Evolutionary conservation across 1,140 invertebrate species (phyloP).

Genomic region (Drosophila persimilis): DNA sequence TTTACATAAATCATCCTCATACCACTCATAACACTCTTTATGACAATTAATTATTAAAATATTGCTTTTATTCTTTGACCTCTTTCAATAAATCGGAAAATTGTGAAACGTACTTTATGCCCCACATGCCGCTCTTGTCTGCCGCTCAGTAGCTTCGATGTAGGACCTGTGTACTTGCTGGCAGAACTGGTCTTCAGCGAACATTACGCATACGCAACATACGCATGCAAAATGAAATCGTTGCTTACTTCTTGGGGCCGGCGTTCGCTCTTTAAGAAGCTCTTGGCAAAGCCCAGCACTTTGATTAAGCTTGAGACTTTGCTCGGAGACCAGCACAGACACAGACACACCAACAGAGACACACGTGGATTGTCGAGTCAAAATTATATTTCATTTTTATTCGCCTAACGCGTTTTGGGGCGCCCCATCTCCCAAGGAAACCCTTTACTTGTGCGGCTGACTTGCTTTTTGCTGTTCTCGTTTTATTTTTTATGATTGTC

Average conservation of each 20-base stretch:
- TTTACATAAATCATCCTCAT: no score
- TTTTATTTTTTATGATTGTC: conserved; percentile 71
- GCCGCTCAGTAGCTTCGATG: no score
- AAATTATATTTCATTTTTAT: conserved; percentile 75
- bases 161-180: no score
- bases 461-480: conserved; percentile 12
- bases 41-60: no score
- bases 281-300: conserved; percentile 30
- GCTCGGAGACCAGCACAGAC: conserved; percentile 15
- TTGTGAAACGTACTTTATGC: no score
- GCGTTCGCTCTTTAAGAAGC: conserved; percentile 20
- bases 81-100: no score
- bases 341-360: conserved; percentile 13
- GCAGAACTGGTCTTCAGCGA: not conserved
- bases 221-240: not conserved
- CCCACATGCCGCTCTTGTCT: no score
- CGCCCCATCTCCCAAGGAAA: conserved; percentile 12
- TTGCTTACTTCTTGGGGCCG: conserved; percentile 43
- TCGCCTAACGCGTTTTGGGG: conserved; percentile 50
- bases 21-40: no score
- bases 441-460: conserved; percentile 25
- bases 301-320: conserved; percentile 50
- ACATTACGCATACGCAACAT: conserved; percentile 24
- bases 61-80: no score
- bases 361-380: conserved; percentile 46